A percentile compares a stretch with the other conserved stretches of the same genome.
Conservation (phyloP, 2,797 vertebrate genomes). For the Chloroceryle inda region DNA sequence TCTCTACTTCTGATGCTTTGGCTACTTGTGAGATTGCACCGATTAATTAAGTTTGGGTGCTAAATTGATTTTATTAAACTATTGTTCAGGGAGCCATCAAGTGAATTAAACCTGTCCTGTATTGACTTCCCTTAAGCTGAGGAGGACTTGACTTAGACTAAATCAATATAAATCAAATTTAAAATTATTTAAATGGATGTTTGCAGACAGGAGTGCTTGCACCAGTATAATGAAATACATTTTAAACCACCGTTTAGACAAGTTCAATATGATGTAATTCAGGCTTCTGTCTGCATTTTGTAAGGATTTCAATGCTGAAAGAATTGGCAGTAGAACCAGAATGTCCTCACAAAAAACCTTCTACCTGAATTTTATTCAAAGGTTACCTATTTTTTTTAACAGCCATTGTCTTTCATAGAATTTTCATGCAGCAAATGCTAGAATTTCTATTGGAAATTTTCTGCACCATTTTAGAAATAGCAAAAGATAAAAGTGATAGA, state of each 20-base stretch:
- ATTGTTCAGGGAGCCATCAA: background rate
- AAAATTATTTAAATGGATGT: constrained; percentile 10
- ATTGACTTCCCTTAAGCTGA: constrained; percentile 6
- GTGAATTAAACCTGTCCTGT: constrained; percentile 39
- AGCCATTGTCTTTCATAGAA: background rate
- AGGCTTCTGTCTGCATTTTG: background rate
- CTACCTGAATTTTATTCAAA: background rate
- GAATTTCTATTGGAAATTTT: background rate
- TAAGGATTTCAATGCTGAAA: background rate
- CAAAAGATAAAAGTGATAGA: background rate
- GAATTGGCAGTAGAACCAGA: background rate
- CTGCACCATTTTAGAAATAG: background rate
- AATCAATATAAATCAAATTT: constrained; percentile 44
- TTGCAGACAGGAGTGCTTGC: constrained; percentile 5
- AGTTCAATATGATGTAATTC: background rate
- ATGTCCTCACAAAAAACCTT: background rate
- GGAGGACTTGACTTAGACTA: background rate
- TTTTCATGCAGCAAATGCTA: background rate
- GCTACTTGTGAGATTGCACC: background rate
- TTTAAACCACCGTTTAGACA: background rate
- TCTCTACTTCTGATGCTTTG: background rate
- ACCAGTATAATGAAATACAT: constrained; percentile 8
- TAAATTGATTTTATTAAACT: constrained; percentile 31
- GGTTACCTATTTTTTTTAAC: accelerated
- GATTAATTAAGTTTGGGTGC: constrained; percentile 26